Evolutionary conservation across 1,140 invertebrate genomes (phyloP), one percentile per base, ranked within the genome.

Genomic region (Drosophila ohnishii): DNA sequence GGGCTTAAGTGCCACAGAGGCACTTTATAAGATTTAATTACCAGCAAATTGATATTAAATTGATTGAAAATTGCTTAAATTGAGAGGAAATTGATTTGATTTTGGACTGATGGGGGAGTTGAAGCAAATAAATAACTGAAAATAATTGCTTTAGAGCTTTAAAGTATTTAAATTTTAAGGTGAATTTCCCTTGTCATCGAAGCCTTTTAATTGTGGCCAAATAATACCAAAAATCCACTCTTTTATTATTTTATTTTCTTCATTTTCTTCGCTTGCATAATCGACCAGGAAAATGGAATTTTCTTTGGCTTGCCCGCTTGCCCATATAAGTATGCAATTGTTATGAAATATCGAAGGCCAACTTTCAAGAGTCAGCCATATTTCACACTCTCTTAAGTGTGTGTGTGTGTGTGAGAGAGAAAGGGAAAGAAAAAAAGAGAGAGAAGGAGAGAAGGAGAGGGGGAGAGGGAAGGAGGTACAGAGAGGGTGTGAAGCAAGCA

Each of bases 301-400:
- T 56, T 42, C 37, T 16, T 32, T 30, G 2, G 35, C 11, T 9
- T 35, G 47, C 16, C 44, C 14, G 40, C 14, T 32, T 59, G 51
- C 61, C 61, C 72, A 60, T 48, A 75, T 75, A 75, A 76, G 60
- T 76, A 76, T 76, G 73, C 62, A 55, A 75, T 69, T 76, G 63
- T 75, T 74, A 80, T 77, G 61, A 67, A 64, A 79, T 82, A 83
- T 86, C 82, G 75, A 86, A 87, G 83, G 82, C 82, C 75, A 82
- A 83, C 62, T 76, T 55, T 44, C 48, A 76, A 76, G 73, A 53
- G 62, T 51, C 72, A 22, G 72, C 72, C 75, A 77, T 77, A 77
- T 70, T 77, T 77, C 64, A 70, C 74, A 77, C 75, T 70, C 58
- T 37, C 55, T 65, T 59, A 19, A 19, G 32, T 11, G 32, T 22